Base-by-base conservation (phyloP, 2,888 invertebrate species). In the Omphaloscelis lunosa region DNA sequence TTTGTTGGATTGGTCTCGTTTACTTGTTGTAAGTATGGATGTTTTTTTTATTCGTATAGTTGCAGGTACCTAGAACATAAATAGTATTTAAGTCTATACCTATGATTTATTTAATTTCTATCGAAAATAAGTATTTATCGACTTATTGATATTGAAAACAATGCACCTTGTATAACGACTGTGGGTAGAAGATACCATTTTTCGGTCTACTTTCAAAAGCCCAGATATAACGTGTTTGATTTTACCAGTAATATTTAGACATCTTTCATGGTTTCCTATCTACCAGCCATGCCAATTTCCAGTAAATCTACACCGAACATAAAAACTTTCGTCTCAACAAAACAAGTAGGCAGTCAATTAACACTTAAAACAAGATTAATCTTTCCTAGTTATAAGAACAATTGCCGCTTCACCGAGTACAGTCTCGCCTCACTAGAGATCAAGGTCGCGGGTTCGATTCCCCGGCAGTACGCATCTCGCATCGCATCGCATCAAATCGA, bases 371-470 rank as follows among this genome's bases (percentile, higher is more conserved):
- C 23, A 62, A 53, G 34, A 83, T 69, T 72, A 72, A 81, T 83
- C 51, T 69, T 76, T 77, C 56, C 58, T 34, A 61, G 68, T 72
- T 70, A 58, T 73, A 82, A 77, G 87, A 79, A 78, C 82, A 75
- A 73, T 87, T 72, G 65, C 66, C 83, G 89, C 85, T 82, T 69
- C 83, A 85, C 69, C 75, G 82, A 53, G 45, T 68, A 69, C 62
- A 29, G 84, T 48, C 48, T 23, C 68, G 81, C 80, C 63, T 85
- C 80, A 78, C 59, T 75, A 73, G 85, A 82, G 89, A 88, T 87
- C 79, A 86, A 88, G 87, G 87, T 79, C 80, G 80, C 70, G 69
- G 76, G 82, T 85, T 87, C 66, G 85, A 83, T 87, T 87, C 87
- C 75, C 73, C 41, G 70, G 6, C 56, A 48, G 12, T 29, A 58